Percentiles rank a stretch among this genome's conserved stretches.
These are phyloP conservation scores for Hipparchia sbordonii DNA, from an alignment of 2,888 invertebrate species.

Conservation along the genomic window DNA sequence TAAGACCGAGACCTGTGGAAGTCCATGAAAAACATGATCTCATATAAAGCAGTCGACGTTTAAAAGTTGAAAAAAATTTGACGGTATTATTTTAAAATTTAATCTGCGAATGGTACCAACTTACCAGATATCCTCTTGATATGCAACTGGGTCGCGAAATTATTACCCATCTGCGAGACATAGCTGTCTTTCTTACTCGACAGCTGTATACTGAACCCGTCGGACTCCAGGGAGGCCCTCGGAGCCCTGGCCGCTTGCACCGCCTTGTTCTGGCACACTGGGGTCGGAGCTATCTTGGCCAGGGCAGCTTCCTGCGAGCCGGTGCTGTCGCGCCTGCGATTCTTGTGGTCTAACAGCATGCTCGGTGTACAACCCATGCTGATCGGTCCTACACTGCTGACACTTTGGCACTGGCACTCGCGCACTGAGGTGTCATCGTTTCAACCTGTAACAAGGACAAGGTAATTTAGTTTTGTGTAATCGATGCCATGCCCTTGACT, in stretches of 20 bases:
- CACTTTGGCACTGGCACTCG: conserved; percentile 63
- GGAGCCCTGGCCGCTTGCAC: conserved; percentile 75
- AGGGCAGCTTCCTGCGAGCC: conserved; percentile 78
- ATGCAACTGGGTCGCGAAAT: conserved; percentile 78
- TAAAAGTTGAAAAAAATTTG: too few relatives aligned
- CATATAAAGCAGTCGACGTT: background rate
- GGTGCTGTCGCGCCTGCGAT: conserved; percentile 80
- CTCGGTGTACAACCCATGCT: conserved; percentile 86
- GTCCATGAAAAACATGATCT: background rate
- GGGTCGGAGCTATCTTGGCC: conserved; percentile 71
- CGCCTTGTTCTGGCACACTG: conserved; percentile 72
- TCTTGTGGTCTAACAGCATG: conserved; percentile 84
- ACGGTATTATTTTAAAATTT: too few relatives aligned
- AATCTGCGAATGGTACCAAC: conserved; percentile 39
- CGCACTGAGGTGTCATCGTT: conserved; percentile 55
- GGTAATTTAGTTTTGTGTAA: background rate
- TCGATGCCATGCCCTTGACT: too few relatives aligned
- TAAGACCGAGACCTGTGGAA: background rate
- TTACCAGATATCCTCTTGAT: conserved; percentile 80
- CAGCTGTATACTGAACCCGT: conserved; percentile 78
- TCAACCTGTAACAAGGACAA: conserved; percentile 61
- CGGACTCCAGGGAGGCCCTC: conserved; percentile 75
- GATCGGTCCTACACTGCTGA: conserved; percentile 73
- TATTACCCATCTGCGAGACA: conserved; percentile 81
- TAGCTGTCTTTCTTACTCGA: conserved; percentile 80